Conservation (phyloP, 2,888 invertebrate species). For the Phymatocera aterrima region DNA sequence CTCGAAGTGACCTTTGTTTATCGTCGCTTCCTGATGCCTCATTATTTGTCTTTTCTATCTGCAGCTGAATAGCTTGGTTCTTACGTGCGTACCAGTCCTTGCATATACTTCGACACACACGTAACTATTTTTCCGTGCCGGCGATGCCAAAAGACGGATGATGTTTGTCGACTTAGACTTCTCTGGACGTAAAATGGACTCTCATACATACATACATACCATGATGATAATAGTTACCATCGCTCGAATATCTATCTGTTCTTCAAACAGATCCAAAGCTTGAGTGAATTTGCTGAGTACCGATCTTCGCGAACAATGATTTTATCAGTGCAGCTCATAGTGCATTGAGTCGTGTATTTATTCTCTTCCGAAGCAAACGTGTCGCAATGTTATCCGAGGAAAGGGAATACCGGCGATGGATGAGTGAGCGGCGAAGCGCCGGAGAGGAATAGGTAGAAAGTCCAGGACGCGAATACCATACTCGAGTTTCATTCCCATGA, state of each 20-base stretch:
- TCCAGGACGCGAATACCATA: not conserved
- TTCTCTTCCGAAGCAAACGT: not conserved
- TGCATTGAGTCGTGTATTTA: too few relatives aligned
- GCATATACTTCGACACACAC: not conserved
- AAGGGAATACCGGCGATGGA: not conserved
- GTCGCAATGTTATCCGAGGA: not conserved
- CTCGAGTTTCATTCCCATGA: constrained; percentile 1
- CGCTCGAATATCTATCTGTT: too few relatives aligned
- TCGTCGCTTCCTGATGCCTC: not conserved
- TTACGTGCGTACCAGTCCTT: constrained; percentile 9
- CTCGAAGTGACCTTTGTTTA: not conserved
- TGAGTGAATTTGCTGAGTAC: too few relatives aligned
- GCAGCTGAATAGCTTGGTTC: constrained; percentile 13
- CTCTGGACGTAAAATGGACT: too few relatives aligned
- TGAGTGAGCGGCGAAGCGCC: not conserved
- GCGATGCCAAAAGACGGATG: too few relatives aligned
- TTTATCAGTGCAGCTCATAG: not conserved
- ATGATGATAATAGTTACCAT: too few relatives aligned
- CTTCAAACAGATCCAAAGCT: too few relatives aligned
- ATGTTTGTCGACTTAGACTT: too few relatives aligned
- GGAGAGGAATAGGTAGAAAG: not conserved
- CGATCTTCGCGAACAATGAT: not conserved
- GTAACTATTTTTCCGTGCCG: not conserved
- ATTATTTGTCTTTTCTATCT: constrained; percentile 23
- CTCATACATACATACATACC: too few relatives aligned